These are phyloP conservation scores for Colostygia pectinataria DNA, from an alignment of 2,888 invertebrate species.

Conservation along the genomic window DNA sequence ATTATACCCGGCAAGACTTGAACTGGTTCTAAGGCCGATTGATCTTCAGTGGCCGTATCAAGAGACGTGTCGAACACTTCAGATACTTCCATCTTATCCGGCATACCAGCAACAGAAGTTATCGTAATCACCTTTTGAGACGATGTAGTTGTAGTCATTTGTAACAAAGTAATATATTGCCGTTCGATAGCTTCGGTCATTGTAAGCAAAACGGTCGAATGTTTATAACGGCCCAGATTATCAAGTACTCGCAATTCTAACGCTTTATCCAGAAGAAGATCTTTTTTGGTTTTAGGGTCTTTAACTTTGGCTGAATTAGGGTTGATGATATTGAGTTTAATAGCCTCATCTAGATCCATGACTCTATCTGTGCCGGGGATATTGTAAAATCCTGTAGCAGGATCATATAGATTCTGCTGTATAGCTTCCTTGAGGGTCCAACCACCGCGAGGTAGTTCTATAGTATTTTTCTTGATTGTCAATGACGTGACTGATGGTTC, in stretches of 20 bases:
- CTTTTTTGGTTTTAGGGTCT: conserved; percentile 88
- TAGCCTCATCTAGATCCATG: conserved; percentile 93
- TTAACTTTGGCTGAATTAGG: conserved; percentile 91
- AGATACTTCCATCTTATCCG: conserved; percentile 88
- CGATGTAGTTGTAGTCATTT: conserved; percentile 67
- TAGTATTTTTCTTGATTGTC: conserved; percentile 85
- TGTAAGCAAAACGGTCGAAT: conserved; percentile 79
- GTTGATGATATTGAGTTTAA: conserved; percentile 93
- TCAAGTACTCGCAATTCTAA: conserved; percentile 91
- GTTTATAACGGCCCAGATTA: conserved; percentile 88
- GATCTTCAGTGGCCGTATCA: conserved; percentile 52
- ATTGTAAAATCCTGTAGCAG: conserved; percentile 91
- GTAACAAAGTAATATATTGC: conserved; percentile 85
- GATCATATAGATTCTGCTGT: conserved; percentile 90
- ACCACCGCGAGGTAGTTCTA: conserved; percentile 92
- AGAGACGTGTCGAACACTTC: conserved; percentile 58
- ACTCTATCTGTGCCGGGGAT: conserved; percentile 94
- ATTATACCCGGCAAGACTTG: conserved; percentile 88
- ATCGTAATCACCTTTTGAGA: conserved; percentile 87
- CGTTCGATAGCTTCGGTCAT: conserved; percentile 89
- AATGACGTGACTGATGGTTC: conserved; percentile 77
- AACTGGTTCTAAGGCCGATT: conserved; percentile 85
- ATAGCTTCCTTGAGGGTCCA: conserved; percentile 94
- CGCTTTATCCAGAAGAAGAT: conserved; percentile 86
- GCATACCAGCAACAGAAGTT: conserved; percentile 87